Base-by-base conservation (phyloP, 2,888 invertebrate species). In the Spodoptera exigua region DNA sequence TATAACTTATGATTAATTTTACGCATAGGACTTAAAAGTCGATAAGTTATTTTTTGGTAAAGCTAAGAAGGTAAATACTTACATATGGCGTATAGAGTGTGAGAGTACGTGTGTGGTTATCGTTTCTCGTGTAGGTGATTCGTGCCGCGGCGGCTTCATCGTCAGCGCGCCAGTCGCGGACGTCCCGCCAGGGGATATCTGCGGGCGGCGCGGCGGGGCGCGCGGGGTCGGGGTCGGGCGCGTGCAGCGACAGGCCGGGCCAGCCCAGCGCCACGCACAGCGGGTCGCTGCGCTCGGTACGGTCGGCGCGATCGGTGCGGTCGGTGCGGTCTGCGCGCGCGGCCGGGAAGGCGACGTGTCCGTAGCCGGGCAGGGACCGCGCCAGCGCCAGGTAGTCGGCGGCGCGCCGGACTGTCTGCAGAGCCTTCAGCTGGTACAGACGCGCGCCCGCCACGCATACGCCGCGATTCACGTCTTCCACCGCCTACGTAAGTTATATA, bases 391-490 rank as follows among this genome's bases (percentile, higher is more conserved):
- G 95, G 91, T 99, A 99, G 97, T 98, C 89, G 96, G 87, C 91
- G 68, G 98, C 98, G 80, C 98, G 96, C 0, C 86, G 74, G 69
- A 97, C 96, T 85, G 99, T 80, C 89, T 99, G 99, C 56, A 99
- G 95, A 34, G 99, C 98, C 94, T 99, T 99, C 66, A 99, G 95
- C 90, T 99, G 99, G 92, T 99, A 99, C 16, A 99, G 95, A 44
- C 98, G 96, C 76, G 98, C 98, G 52, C 97, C 98, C 12, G 99
- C 97, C 66, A 96, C 96, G 79, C 99, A 97, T 85, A 98, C 97
- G 61, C 99, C 98, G 79, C 98, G 96, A 92, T 99, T 99, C 61
- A 99, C 98, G 89, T 99, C 99, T 84, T 99, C 99, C 11, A 99
- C 97, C 0, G 99, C 98, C 96, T 96, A 80, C 2, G 70, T 0